Conservation (phyloP, 2,888 invertebrate genomes). For the Julus scandinavius region DNA sequence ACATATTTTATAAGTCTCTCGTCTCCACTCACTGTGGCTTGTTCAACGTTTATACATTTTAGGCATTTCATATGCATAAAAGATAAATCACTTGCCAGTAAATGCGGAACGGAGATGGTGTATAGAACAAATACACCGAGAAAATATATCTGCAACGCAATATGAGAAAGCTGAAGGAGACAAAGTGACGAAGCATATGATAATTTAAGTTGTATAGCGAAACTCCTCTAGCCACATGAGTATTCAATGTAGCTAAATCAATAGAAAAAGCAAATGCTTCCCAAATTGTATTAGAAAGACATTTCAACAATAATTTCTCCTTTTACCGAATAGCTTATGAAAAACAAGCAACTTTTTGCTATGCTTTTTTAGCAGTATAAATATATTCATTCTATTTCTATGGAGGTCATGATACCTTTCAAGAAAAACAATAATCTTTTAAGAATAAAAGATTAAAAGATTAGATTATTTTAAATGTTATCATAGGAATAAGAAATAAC, state of each 20-base stretch:
- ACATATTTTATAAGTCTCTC: slow-evolving; percentile 54
- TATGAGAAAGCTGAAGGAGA: slow-evolving; percentile 43
- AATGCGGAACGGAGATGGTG: slow-evolving; percentile 44
- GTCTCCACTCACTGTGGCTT: slow-evolving; percentile 42
- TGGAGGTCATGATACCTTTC: too few relatives aligned
- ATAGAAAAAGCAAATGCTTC: slow-evolving; percentile 54
- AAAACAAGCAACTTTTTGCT: neutral
- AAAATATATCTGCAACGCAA: slow-evolving; percentile 46
- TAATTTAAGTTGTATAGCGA: slow-evolving; percentile 50
- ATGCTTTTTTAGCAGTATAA: neutral
- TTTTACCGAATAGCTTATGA: slow-evolving; percentile 10
- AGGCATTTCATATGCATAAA: slow-evolving; percentile 52
- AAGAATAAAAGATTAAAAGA: too few relatives aligned
- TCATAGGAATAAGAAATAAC: too few relatives aligned
- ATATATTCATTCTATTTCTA: too few relatives aligned
- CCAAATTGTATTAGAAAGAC: slow-evolving; percentile 54
- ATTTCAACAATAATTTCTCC: slow-evolving; percentile 51
- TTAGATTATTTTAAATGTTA: too few relatives aligned
- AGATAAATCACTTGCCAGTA: slow-evolving; percentile 51
- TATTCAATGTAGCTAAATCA: slow-evolving; percentile 1
- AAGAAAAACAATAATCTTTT: too few relatives aligned
- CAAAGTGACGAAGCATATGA: slow-evolving; percentile 56
- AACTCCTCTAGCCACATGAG: neutral
- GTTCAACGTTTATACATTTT: neutral
- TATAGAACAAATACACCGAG: slow-evolving; percentile 48